Conservation (phyloP, 1,140 invertebrate genomes). For the Panagrolaimus sp. region DNA sequence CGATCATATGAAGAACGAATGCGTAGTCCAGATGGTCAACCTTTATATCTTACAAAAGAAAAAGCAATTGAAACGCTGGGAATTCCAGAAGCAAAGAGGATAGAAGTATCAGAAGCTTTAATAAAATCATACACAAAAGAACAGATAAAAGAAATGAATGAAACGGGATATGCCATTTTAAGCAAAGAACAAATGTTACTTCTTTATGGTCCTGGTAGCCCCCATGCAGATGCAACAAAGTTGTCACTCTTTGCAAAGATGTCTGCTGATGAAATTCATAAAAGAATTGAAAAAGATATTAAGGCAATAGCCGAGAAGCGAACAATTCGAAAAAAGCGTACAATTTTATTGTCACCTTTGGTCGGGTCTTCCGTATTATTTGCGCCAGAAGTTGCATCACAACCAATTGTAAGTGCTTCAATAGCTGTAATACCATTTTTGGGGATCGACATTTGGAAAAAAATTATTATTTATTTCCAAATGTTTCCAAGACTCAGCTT, state of each 20-base stretch:
- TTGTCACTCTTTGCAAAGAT: neutral
- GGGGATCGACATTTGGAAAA: too few species aligned
- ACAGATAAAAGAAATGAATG: constrained; percentile 14
- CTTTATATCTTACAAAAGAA: constrained; percentile 46
- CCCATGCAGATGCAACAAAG: constrained; percentile 15
- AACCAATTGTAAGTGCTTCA: neutral
- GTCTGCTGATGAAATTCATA: neutral
- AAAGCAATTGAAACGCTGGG: neutral
- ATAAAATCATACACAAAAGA: constrained; percentile 4
- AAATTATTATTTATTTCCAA: too few species aligned
- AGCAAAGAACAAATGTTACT: constrained; percentile 19
- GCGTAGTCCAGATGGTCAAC: constrained; percentile 31
- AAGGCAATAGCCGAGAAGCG: neutral
- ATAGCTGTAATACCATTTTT: too few species aligned
- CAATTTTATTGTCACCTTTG: neutral
- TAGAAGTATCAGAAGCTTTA: neutral
- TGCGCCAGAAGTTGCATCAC: neutral
- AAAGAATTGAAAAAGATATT: neutral
- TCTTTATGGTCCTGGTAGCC: constrained; percentile 27
- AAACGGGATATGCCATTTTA: constrained; percentile 18
- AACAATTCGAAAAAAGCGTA: neutral
- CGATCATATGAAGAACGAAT: constrained; percentile 19
- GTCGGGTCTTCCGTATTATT: neutral
- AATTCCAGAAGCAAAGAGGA: constrained; percentile 30
- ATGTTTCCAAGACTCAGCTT: too few species aligned